phyloP scores from a whole-genome alignment of 1,140 invertebrate genomes.

The Lasioglossum baleicum region DNA sequence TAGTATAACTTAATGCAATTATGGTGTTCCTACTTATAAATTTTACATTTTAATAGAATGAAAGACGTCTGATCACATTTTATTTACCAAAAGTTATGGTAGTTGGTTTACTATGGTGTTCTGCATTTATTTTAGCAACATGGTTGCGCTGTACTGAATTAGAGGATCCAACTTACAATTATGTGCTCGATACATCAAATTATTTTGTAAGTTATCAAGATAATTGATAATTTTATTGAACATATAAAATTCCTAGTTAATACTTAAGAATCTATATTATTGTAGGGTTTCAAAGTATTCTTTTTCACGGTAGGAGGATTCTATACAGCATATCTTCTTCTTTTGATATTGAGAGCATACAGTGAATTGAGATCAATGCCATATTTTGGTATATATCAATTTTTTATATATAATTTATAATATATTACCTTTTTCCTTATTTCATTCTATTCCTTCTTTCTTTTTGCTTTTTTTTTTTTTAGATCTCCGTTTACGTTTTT shows the following conservation, averaged over 20 bases:
- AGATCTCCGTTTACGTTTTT: conserved; percentile 95
- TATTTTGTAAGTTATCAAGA: conserved; percentile 87
- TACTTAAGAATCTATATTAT: conserved; percentile 73
- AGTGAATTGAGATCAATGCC: conserved; percentile 97
- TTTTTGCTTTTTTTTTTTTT: no score
- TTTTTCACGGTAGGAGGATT: conserved; percentile 92
- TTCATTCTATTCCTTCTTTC: no score
- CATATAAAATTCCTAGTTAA: no score
- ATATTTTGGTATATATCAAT: conserved; percentile 96
- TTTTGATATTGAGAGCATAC: conserved; percentile 93
- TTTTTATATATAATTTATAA: no score
- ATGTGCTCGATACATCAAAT: conserved; percentile 91
- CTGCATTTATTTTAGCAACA: conserved; percentile 90
- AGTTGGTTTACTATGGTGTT: conserved; percentile 92
- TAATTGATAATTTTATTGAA: no score
- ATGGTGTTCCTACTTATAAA: no score
- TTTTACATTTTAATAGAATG: conserved; percentile 84
- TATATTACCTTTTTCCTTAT: no score
- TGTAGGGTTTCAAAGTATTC: conserved; percentile 90
- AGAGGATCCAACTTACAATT: conserved; percentile 95
- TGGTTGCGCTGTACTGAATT: conserved; percentile 95
- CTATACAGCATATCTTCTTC: conserved; percentile 92
- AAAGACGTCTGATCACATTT: conserved; percentile 90
- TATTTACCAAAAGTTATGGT: conserved; percentile 95
- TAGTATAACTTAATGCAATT: no score